Conservation (phyloP, 2,113 vertebrate genomes). For the Platycercus adscitus region DNA sequence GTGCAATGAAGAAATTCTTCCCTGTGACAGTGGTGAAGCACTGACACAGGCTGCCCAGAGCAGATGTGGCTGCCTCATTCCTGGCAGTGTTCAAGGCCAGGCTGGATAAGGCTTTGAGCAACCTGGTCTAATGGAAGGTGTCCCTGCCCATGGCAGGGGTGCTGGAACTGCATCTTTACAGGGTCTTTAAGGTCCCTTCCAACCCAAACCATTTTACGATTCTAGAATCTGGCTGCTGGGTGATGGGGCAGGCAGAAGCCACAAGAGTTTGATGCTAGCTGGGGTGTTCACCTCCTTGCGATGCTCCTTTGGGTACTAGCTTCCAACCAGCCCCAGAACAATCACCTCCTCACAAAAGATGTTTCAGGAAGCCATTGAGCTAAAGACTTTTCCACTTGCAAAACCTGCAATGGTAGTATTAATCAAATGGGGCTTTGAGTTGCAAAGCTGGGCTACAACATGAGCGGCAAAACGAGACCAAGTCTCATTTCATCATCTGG, state of each 20-base stretch:
- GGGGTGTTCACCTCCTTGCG: rapidly evolving
- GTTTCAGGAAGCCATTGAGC: background rate
- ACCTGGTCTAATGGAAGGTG: background rate
- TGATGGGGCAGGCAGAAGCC: rapidly evolving
- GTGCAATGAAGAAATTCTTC: background rate
- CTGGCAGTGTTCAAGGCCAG: background rate
- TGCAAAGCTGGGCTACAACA: rapidly evolving
- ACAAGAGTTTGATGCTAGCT: background rate
- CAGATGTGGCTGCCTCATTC: background rate
- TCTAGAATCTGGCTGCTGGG: background rate
- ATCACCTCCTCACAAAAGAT: background rate
- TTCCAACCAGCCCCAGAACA: background rate
- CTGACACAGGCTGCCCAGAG: background rate
- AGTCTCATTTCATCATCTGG: background rate
- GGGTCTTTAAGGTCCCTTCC: background rate
- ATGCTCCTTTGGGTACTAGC: background rate
- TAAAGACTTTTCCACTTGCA: background rate
- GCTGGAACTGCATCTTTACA: background rate
- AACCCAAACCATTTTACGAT: background rate
- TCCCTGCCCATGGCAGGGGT: background rate
- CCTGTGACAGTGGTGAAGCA: background rate
- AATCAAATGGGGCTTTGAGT: background rate
- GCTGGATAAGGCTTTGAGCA: background rate
- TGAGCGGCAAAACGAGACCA: rapidly evolving
- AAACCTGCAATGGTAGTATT: background rate